Conservation (phyloP, 2,797 vertebrate genomes). For the Dallia pectoralis region DNA sequence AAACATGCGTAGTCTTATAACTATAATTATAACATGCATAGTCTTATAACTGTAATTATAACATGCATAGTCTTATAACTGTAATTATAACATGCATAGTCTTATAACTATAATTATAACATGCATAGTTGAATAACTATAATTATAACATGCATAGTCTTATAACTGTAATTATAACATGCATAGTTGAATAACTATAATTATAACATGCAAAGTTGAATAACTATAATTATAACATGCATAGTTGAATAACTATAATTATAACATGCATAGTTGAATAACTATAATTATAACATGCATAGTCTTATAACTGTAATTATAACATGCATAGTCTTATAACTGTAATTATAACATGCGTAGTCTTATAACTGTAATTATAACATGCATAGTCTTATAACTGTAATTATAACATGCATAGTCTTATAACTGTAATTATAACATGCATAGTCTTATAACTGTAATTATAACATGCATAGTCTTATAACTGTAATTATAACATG, state of each 20-base stretch:
- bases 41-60: not conserved
- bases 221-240: not conserved
- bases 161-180: not conserved
- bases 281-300: not conserved
- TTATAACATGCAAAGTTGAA: not conserved
- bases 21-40: not conserved
- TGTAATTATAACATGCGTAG: not conserved
- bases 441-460: no score
- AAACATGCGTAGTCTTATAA: not conserved
- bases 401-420: not conserved
- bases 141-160: not conserved
- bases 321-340: no score
- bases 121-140: no score
- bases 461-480: not conserved
- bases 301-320: not conserved
- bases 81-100: not conserved
- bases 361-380: not conserved
- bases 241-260: no score
- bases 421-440: not conserved
- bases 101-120: not conserved
- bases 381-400: no score
- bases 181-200: no score
- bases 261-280: no score
- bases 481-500: not conserved
- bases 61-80: not conserved